Conservation (phyloP, 2,797 vertebrate genomes). For the Epinephelus awoara region DNA sequence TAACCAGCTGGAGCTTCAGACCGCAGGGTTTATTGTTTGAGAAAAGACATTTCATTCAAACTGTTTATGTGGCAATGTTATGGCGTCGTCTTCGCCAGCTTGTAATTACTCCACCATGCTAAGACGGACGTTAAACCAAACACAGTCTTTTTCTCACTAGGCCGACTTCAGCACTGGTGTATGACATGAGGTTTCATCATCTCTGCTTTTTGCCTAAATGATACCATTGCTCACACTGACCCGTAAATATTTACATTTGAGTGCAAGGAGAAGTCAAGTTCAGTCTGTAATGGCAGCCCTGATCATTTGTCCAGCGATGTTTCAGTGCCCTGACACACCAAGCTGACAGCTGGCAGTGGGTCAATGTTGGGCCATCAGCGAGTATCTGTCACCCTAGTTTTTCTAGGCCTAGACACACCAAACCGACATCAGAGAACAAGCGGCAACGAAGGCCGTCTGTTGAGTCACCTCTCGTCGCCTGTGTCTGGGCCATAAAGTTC, state of each 20-base stretch:
- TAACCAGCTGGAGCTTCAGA: slow-evolving; percentile 43
- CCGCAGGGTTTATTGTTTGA: slow-evolving; percentile 60
- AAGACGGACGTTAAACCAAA: slow-evolving; percentile 37
- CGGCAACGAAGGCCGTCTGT: too few species aligned
- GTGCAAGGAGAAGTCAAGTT: slow-evolving; percentile 31
- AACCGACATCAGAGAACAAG: too few species aligned
- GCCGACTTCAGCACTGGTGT: slow-evolving; percentile 15
- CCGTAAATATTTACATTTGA: slow-evolving; percentile 29
- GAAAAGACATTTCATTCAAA: slow-evolving; percentile 47
- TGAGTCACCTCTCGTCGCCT: too few species aligned
- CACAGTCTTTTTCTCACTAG: slow-evolving; percentile 11
- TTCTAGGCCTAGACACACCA: too few species aligned
- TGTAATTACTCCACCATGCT: slow-evolving; percentile 61
- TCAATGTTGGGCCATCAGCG: too few species aligned
- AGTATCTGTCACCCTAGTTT: too few species aligned
- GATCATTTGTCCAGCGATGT: neutral
- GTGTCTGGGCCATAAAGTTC: too few species aligned
- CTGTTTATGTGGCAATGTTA: slow-evolving; percentile 67
- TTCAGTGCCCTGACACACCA: neutral
- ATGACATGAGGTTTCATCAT: slow-evolving; percentile 66
- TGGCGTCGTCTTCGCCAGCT: slow-evolving; percentile 37
- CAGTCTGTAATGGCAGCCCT: neutral
- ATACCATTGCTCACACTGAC: slow-evolving; percentile 17
- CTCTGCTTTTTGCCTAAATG: slow-evolving; percentile 25
- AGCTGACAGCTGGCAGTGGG: too few species aligned